Base-by-base conservation (phyloP, 2,888 invertebrate species). In the Microplitis deprimator region DNA sequence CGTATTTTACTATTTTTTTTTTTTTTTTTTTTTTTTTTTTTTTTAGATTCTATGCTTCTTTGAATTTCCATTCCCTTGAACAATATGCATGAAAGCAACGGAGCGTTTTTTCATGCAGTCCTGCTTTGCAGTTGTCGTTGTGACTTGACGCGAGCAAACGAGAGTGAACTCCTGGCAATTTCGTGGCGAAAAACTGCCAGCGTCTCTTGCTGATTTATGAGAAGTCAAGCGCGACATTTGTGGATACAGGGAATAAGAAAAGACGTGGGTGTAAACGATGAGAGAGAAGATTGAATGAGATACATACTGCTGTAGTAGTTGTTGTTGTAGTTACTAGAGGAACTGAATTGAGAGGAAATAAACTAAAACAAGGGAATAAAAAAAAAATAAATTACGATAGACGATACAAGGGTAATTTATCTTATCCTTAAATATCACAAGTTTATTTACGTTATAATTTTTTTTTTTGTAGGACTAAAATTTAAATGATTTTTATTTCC, bases 171-270 rank as follows among this genome's bases (percentile, higher is more conserved):
- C 62, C 41, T 64, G 73, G 73, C 70, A 77, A 77, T 77, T 77
- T 77, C 61, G 62, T 72, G 73, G 64, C 50, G 64, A 68, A 68
- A 69, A 77, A 77, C 41, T 77, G 68, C 69, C 73, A 64, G 68
- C 73, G 69, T 68, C 62, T 77, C 73, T 64, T 62, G 62, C 73
- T 77, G 75, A 75, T 75, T 75, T 75, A 75, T 75, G 64, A 62
- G 61, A 62, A 75, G 75, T 75, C 75, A 75, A 70, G 64, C 40
- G 39, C 29, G 69, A 29, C 61, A 40, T 61, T 17, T 75, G 16
- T n/a, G 29, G 50, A 69, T 41, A 69, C 50, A 41, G 39, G 38
- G 61, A 67, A 68, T 60, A 60, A 64, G 39, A 60, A 68, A 75
- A 29, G 59, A 60, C 16, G 40, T n/a, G 17, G 60, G 74, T 64